A percentile compares a stretch with the other conserved stretches of the same genome.
These are phyloP conservation scores for Triplophysa yarkandensis DNA, from an alignment of 2,797 vertebrate genomes.

Conservation along the genomic window DNA sequence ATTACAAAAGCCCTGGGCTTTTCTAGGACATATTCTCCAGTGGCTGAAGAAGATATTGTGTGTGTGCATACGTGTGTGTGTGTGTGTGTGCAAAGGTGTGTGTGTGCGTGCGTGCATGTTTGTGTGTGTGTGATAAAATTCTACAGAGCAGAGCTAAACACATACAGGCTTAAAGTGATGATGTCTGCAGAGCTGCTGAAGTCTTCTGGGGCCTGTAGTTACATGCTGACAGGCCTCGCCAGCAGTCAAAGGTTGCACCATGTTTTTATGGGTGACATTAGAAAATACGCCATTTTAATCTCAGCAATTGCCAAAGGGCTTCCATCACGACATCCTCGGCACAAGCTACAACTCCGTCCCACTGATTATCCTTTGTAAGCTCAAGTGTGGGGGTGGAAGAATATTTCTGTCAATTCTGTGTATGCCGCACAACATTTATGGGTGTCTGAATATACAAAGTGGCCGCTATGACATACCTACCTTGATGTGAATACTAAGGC, in stretches of 20 bases:
- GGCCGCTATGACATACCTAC: not conserved
- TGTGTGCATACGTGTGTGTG: no score
- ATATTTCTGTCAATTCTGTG: not conserved
- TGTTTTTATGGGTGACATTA: constrained; percentile 71
- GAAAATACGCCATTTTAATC: constrained; percentile 75
- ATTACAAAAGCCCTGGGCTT: not conserved
- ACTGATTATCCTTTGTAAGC: not conserved
- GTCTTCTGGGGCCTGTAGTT: constrained; percentile 63
- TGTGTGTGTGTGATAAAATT: constrained; percentile 10
- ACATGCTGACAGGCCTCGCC: constrained; percentile 67
- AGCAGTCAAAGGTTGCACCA: constrained; percentile 72
- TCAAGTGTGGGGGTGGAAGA: not conserved
- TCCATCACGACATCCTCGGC: not conserved
- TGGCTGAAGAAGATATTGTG: not conserved
- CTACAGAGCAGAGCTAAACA: constrained; percentile 16
- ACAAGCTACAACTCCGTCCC: constrained; percentile 12
- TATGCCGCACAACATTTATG: not conserved
- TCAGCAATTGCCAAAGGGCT: constrained; percentile 63
- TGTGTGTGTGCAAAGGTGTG: no score
- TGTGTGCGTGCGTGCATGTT: no score
- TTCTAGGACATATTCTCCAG: constrained; percentile 8
- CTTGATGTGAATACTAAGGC: constrained; percentile 10
- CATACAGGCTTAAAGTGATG: constrained; percentile 34
- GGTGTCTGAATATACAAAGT: not conserved
- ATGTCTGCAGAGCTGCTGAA: constrained; percentile 49